Evolutionary conservation across 2,113 vertebrate genomes (phyloP), one percentile per base, ranked within the genome.

Genomic region (Ramphastos sulfuratus): DNA sequence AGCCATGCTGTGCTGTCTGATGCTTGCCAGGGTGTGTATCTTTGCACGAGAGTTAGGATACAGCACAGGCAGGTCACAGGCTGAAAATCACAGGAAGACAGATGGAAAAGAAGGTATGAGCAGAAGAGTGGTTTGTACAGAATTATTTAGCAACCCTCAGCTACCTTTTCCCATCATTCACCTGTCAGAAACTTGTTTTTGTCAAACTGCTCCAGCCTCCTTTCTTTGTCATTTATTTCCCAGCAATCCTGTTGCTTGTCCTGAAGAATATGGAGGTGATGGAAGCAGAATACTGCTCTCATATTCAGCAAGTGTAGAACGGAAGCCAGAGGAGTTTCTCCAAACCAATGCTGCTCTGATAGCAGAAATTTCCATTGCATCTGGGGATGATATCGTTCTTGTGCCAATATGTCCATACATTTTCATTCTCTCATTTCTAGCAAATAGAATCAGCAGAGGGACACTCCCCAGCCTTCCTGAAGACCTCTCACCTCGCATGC

Each of bases 401-500:
- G 60, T 52, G 28, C 28, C 37, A 9, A 0, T 39, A 42, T 39
- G 15, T 31, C 65, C 30, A 27, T 33, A 12, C 24, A 28, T 80
- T 91, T 94, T 85, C 39, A 73, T 65, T 82, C 16, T 91, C 37
- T 35, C n/a, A 25, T 37, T 39, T 70, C 78, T 69, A 79, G 50
- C 50, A 52, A 52, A 25, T 60, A 87, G 39, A 72, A 79, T 10
- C 52, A 89, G 82, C 58, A 89, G 37, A n/a, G 25, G 48, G 50
- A 54, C 23, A 52, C 33, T 79, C 31, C 33, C 11, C 18, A 42
- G 15, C 21, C 42, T 75, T 44, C 66, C 54, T 67, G 61, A 81
- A 54, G 58, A 74, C 42, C 19, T 73, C 50, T 70, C 31, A 46
- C 10, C 10, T 73, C 17, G 0, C 0, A 0, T 35, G 11, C 30